Evolutionary conservation across 2,797 vertebrate genomes (phyloP).

Genomic region (Ataeniobius toweri): DNA sequence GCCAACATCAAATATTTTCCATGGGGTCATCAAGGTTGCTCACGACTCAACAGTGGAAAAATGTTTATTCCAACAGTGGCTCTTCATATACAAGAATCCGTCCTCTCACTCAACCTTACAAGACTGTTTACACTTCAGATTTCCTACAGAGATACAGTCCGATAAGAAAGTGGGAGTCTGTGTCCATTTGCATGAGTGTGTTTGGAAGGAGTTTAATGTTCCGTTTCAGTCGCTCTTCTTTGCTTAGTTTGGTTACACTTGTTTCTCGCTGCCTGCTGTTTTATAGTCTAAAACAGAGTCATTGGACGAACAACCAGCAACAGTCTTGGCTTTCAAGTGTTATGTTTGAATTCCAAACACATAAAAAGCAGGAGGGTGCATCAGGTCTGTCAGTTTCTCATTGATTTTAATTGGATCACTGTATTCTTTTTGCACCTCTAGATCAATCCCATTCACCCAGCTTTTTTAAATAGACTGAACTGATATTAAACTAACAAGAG

Average conservation of each 20-base stretch:
- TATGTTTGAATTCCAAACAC: constrained; percentile 22
- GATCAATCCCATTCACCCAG: neutral
- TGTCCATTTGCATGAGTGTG: neutral
- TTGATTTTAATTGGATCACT: neutral
- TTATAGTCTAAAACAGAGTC: constrained; percentile 8
- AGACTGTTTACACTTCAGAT: constrained; percentile 55
- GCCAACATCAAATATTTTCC: constrained; percentile 3
- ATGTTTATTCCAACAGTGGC: constrained; percentile 21
- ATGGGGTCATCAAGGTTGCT: constrained; percentile 12
- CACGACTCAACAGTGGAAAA: constrained; percentile 13
- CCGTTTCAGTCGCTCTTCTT: constrained; percentile 15
- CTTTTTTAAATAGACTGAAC: neutral
- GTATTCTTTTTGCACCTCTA: neutral
- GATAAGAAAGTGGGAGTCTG: constrained; percentile 23
- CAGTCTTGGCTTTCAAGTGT: constrained; percentile 12
- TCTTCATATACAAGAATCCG: constrained; percentile 19
- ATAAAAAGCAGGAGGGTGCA: constrained; percentile 3
- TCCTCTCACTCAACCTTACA: constrained; percentile 51
- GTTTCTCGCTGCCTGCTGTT: neutral
- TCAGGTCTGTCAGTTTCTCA: neutral
- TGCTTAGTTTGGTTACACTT: constrained; percentile 31
- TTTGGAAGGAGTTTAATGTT: constrained; percentile 11
- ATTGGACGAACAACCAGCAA: constrained; percentile 18
- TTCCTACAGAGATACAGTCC: constrained; percentile 36
- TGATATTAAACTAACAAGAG: neutral